Base-by-base conservation (phyloP, 1,140 invertebrate genomes). In the Ostrea denselamellosa region DNA sequence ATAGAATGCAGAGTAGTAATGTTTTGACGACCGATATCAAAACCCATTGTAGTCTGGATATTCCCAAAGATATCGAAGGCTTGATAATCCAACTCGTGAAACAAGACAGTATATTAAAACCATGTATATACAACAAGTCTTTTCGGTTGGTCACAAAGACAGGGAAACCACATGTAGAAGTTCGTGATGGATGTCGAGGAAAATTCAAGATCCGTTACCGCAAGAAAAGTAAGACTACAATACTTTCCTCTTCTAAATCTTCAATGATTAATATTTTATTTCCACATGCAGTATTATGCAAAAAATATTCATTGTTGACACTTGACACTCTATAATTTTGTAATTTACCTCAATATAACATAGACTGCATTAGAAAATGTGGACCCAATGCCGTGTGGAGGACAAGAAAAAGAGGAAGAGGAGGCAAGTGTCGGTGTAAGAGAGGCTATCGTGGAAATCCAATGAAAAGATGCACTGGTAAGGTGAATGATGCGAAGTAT, bases 381-480 rank as follows among this genome's bases (percentile, higher is more conserved):
- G 68, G 68, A 22, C 68, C 25, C 25, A 77, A 77, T 77, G 68
- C 68, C 17, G 8, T 77, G 10, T 77, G 68, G 68, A 77, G 28
- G 14, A 34, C 14, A 14, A 34, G 14, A 28, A 22, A 25, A 77
- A 77, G 28, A 28, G 14, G 68, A 12, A 34, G 68, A 77, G 25
- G 68, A 9, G 25, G 68, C 68, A 77, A 77, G 28, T 77, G 68
- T 77, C 28, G 25, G 25, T 77, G 68, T 10, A 77, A 77, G 68
- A 77, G 28, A 77, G 68, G 68, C 10, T 77, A 77, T 77, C 68
- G 68, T 17, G 68, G 68, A 77, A 77, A 77, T 34, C 68, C 68
- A 34, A 77, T 14, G 68, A 77, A 62, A n/a, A 14, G 68, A 14
- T 77, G 68, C 25, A 77, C 8, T 28, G 68, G 68, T 77, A 28